A percentile compares a stretch with the other conserved stretches of the same genome.
Evolutionary conservation across 2,113 vertebrate species (phyloP).

Genomic region (Xenotilapia longispinis): DNA sequence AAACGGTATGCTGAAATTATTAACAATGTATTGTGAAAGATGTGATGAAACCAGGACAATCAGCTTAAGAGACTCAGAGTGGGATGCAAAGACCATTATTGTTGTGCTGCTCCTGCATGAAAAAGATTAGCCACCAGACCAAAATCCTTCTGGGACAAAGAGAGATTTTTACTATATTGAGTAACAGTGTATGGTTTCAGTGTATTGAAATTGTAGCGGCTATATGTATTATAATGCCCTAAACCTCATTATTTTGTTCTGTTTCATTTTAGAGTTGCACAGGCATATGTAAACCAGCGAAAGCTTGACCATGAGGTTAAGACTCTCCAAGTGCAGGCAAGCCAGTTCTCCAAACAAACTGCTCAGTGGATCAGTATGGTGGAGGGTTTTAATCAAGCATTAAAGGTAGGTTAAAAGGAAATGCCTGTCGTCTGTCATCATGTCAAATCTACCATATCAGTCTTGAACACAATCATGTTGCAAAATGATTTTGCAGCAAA

Average conservation of each 20-base stretch:
- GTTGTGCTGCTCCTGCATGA: background rate
- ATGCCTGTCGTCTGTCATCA: background rate
- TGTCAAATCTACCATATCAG: background rate
- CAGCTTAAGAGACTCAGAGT: constrained; percentile 15
- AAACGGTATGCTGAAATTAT: background rate
- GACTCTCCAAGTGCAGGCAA: constrained; percentile 88
- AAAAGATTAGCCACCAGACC: background rate
- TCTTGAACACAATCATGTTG: background rate
- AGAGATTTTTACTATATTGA: background rate
- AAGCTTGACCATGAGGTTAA: constrained; percentile 95
- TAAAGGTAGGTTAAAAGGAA: constrained; percentile 73
- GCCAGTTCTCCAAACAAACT: constrained; percentile 92
- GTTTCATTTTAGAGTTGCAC: constrained; percentile 77
- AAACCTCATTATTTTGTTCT: background rate
- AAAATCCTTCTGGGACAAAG: background rate
- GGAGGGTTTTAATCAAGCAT: constrained; percentile 94
- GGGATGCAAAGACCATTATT: background rate
- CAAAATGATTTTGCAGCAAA: background rate
- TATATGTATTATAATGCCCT: background rate
- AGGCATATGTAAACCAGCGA: constrained; percentile 92
- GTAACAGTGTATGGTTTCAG: background rate
- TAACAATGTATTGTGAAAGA: background rate
- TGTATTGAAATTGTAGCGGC: background rate
- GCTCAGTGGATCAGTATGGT: constrained; percentile 95
- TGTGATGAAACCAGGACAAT: constrained; percentile 9